phyloP scores from a whole-genome alignment of 2,888 invertebrate genomes.

The Cephus pygmeus region DNA sequence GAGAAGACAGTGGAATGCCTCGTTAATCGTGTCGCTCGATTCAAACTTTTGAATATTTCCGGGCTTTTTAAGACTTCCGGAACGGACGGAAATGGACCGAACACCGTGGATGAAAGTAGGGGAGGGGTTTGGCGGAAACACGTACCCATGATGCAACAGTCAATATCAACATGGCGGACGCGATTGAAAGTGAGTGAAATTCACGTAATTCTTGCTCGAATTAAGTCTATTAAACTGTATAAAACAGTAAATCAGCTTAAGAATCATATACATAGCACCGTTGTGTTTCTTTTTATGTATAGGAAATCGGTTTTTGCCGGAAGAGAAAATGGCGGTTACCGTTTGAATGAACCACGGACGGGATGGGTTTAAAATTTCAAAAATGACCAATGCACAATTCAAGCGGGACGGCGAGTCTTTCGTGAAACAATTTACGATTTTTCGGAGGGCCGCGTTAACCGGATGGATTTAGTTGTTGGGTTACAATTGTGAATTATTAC shows the following conservation, averaged over 20 bases:
- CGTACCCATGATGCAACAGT: constrained; percentile 62
- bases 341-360: constrained; percentile 45
- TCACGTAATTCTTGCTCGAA: constrained; percentile 61
- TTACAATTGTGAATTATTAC: background rate
- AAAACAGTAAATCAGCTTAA: constrained; percentile 29
- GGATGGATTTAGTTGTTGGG: background rate
- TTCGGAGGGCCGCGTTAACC: constrained; percentile 11
- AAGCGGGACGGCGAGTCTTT: constrained; percentile 54
- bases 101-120: constrained; percentile 3
- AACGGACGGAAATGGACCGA: constrained; percentile 18
- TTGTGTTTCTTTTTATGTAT: background rate
- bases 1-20: background rate
- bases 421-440: constrained; percentile 33
- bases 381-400: constrained; percentile 61
- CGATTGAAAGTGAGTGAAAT: constrained; percentile 81
- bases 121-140: constrained; percentile 45
- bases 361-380: constrained; percentile 63
- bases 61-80: constrained; percentile 6
- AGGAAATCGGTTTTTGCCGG: background rate
- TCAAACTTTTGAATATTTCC: background rate
- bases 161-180: constrained; percentile 83
- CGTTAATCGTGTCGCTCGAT: background rate
- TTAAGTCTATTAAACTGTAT: constrained; percentile 30
- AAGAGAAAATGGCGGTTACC: constrained; percentile 23
- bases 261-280: constrained; percentile 10